Conservation (phyloP, 1,140 invertebrate genomes). For the Drosophila pruinosa region DNA sequence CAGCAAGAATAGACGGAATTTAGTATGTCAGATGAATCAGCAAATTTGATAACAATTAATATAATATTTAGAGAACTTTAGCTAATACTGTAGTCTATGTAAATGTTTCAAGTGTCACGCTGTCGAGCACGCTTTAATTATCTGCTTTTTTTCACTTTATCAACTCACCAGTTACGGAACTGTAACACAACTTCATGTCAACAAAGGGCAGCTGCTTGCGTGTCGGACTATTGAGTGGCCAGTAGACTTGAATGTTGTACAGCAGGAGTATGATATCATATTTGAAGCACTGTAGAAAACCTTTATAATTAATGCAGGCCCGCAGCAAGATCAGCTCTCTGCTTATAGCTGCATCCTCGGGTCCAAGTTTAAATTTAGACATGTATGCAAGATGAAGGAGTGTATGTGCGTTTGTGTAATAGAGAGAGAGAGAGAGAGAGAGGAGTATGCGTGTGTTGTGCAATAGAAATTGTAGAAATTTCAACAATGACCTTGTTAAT, state of each 20-base stretch:
- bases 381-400: slow-evolving; percentile 3
- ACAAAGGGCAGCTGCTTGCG: slow-evolving; percentile 25
- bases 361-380: slow-evolving; percentile 38
- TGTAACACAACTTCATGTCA: slow-evolving; percentile 38
- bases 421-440: not conserved
- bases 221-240: not conserved
- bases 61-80: no score
- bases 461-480: not conserved
- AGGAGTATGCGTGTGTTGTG: not conserved
- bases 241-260: slow-evolving; percentile 37
- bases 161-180: slow-evolving; percentile 36
- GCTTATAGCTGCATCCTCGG: slow-evolving; percentile 37
- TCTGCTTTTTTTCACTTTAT: not conserved
- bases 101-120: no score
- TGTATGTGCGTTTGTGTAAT: not conserved
- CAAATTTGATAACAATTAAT: no score
- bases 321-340: slow-evolving; percentile 40
- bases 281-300: not conserved
- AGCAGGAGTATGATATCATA: slow-evolving; percentile 34
- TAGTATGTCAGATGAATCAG: no score
- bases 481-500: slow-evolving; percentile 31
- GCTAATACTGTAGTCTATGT: no score
- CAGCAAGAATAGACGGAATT: no score
- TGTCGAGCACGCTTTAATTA: no score
- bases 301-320: slow-evolving; percentile 23